Base-by-base conservation (phyloP, 2,113 vertebrate species). In the Ciconia boyciana region DNA sequence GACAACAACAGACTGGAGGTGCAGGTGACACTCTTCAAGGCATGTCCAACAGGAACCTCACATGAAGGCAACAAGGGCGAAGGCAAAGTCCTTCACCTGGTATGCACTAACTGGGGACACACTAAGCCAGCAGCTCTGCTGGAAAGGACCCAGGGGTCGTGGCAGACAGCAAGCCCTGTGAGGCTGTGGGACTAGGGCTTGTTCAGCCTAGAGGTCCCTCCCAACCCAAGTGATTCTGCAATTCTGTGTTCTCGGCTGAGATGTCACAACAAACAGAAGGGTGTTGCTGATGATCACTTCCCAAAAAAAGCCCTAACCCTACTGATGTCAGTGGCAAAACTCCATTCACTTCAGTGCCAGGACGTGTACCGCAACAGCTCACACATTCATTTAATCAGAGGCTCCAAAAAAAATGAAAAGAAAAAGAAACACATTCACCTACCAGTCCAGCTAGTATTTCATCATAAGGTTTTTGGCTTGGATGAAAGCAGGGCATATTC, bases 131-230 rank as follows among this genome's bases (percentile, higher is more conserved):
- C 31, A 92, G n/a, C 39, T 58, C 51, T 55, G n/a, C 58, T n/a
- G 48, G 20, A 39, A 60, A 76, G 32, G 39, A 55, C n/a, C 10
- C 4, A 8, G 31, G 6, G 5, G 6, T 18, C 3, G 0, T 10
- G 49, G 49, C 62, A 83, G 55, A 61, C 17, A 89, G 29, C 9
- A 34, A 76, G 7, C 11, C 9, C 28, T 31, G 8, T 11, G 16
- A 84, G 39, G n/a, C 18, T 34, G 46, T 9, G 21, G 31, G 32
- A 83, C 17, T 16, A 31, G 14, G 10, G 60, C 21, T 58, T 46
- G 13, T 13, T 92, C 55, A 71, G 7, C 32, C n/a, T 34, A 19
- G 21, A 62, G 12, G 9, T 64, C 16, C 6, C 34, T 44, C 41
- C 48, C 62, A 51, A 10, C 7, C 9, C 12, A 5, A 8, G 21